Percentiles rank a stretch among this genome's conserved stretches.
Conservation (phyloP, 2,113 vertebrate genomes). For the Micronycteris hirsuta region DNA sequence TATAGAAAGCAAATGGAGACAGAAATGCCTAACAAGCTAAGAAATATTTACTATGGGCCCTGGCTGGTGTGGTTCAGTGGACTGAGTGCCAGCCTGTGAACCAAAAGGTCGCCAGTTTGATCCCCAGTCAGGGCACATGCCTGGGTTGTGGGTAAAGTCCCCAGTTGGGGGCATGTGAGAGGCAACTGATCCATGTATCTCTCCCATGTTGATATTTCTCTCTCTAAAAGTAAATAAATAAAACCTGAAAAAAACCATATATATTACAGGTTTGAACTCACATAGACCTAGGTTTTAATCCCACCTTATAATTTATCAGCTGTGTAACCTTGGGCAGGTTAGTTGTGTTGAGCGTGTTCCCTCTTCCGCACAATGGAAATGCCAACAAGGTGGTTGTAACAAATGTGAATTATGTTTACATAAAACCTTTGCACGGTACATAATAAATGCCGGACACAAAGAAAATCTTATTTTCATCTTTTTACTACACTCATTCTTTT, state of each 20-base stretch:
- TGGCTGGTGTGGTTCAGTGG: no score
- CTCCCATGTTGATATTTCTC: no score
- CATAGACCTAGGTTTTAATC: neutral
- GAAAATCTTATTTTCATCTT: neutral
- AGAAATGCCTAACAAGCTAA: neutral
- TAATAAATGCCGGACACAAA: neutral
- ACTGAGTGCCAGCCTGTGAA: no score
- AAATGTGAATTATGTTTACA: neutral
- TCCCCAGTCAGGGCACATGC: no score
- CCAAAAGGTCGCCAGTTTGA: no score
- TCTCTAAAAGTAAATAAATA: no score
- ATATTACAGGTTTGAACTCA: neutral
- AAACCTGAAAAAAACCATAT: neutral
- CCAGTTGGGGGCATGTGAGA: no score
- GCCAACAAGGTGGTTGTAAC: neutral
- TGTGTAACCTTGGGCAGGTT: neutral
- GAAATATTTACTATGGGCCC: neutral
- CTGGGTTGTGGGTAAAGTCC: no score
- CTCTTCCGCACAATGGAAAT: neutral
- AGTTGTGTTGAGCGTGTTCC: neutral
- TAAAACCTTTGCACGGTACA: neutral
- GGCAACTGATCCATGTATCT: no score
- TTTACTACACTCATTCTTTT: neutral
- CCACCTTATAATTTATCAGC: neutral
- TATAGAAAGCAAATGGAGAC: neutral